Evolutionary conservation across 2,113 vertebrate species (phyloP).

Genomic region (Ciconia stormi): DNA sequence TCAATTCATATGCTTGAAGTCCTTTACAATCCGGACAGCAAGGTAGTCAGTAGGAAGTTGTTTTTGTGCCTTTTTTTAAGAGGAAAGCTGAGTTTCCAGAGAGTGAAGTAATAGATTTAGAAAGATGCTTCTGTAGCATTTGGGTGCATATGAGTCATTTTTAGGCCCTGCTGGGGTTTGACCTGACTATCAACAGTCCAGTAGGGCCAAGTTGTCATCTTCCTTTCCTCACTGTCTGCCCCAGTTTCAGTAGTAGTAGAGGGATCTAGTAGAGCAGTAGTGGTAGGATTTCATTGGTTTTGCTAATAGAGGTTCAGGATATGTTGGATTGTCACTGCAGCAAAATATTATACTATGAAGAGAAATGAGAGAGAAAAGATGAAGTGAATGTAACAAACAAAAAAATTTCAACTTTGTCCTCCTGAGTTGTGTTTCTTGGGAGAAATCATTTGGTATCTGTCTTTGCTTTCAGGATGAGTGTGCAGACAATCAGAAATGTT

Average conservation of each 20-base stretch:
- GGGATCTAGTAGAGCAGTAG: too few species aligned
- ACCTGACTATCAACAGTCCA: neutral
- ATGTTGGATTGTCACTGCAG: neutral
- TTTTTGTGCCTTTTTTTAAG: neutral
- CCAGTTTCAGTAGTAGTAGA: neutral
- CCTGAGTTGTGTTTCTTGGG: neutral
- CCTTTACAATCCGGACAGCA: neutral
- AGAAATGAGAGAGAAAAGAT: neutral
- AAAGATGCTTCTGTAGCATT: neutral
- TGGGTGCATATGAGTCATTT: neutral
- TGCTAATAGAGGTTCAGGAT: neutral
- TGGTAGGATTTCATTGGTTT: neutral
- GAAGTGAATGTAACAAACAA: neutral
- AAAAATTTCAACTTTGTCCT: neutral
- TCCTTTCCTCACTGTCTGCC: neutral
- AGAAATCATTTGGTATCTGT: neutral
- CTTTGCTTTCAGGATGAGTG: constrained; percentile 88
- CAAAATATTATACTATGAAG: neutral
- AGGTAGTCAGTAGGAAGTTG: neutral
- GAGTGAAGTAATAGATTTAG: neutral
- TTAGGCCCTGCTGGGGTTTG: neutral
- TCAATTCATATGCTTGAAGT: neutral
- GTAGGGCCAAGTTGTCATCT: neutral
- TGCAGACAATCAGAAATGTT: constrained; percentile 94
- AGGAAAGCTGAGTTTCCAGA: neutral